Conservation (phyloP, 2,113 vertebrate genomes). For the Zonotrichia leucophrys region DNA sequence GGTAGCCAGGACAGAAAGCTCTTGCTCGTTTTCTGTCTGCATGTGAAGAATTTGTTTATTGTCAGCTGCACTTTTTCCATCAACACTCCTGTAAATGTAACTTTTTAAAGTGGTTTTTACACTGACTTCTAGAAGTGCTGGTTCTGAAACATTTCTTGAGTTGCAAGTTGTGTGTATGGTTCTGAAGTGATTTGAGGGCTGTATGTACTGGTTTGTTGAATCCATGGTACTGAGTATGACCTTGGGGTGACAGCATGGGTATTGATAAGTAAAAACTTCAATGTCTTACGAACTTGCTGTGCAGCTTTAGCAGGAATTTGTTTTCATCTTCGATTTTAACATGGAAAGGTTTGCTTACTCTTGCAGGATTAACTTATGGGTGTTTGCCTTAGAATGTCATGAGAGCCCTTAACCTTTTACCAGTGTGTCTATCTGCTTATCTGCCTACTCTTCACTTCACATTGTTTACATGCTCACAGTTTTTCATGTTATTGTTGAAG, state of each 20-base stretch:
- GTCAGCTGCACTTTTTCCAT: accelerated
- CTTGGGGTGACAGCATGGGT: background rate
- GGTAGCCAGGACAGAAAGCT: background rate
- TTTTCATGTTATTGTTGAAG: background rate
- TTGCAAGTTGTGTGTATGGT: background rate
- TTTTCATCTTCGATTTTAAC: background rate
- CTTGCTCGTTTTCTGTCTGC: background rate
- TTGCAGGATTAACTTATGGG: background rate
- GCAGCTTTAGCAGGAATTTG: background rate
- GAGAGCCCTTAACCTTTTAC: background rate
- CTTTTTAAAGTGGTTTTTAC: background rate
- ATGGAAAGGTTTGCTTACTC: background rate
- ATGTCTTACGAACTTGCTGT: background rate
- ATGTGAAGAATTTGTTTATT: background rate
- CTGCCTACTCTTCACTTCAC: background rate
- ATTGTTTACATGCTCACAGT: background rate
- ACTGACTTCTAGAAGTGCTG: background rate
- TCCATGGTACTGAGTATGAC: background rate
- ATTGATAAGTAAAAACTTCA: background rate
- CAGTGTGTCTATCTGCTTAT: background rate
- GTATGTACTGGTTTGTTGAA: background rate
- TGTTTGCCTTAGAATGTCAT: background rate
- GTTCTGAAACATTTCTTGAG: background rate
- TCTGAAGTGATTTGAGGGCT: background rate
- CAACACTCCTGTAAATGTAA: background rate